A percentile compares a stretch with the other conserved stretches of the same genome.
Evolutionary conservation across 2,888 invertebrate genomes (phyloP).

Genomic region (Coronaproctus castanopsis): DNA sequence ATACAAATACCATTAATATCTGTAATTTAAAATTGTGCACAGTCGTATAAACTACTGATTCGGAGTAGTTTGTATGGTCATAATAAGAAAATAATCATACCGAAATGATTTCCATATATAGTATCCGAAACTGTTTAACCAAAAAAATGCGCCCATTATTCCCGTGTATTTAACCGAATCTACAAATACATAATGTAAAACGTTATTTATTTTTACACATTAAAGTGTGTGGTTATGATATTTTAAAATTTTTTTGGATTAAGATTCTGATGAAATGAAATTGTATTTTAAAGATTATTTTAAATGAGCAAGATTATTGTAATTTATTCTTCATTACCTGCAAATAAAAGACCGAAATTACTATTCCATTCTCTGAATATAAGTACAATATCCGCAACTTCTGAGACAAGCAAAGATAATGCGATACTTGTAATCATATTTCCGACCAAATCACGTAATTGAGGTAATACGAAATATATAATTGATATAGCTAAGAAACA

Average conservation of each 20-base stretch:
- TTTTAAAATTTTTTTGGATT: too few relatives aligned
- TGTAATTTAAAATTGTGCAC: too few relatives aligned
- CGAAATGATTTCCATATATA: constrained; percentile 75
- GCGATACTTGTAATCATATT: constrained; percentile 67
- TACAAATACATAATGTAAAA: too few relatives aligned
- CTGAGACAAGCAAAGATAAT: constrained; percentile 52
- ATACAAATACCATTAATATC: too few relatives aligned
- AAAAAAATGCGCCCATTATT: constrained; percentile 60
- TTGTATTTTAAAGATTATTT: too few relatives aligned
- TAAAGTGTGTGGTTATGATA: too few relatives aligned
- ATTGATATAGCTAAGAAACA: constrained; percentile 50
- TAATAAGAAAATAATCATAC: too few relatives aligned
- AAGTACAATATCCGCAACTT: constrained; percentile 54
- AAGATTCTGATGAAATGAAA: too few relatives aligned
- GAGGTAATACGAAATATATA: constrained; percentile 63
- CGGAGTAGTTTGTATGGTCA: too few relatives aligned
- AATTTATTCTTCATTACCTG: constrained; percentile 37
- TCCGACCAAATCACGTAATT: constrained; percentile 58
- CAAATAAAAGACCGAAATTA: constrained; percentile 58
- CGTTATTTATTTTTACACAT: too few relatives aligned
- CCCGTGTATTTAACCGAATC: constrained; percentile 58
- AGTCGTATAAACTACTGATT: too few relatives aligned
- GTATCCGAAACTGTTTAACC: constrained; percentile 67
- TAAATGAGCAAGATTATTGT: too few relatives aligned
- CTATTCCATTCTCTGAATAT: constrained; percentile 61